Evolutionary conservation across 2,797 vertebrate species (phyloP).

Genomic region (Gambelia wislizenii): DNA sequence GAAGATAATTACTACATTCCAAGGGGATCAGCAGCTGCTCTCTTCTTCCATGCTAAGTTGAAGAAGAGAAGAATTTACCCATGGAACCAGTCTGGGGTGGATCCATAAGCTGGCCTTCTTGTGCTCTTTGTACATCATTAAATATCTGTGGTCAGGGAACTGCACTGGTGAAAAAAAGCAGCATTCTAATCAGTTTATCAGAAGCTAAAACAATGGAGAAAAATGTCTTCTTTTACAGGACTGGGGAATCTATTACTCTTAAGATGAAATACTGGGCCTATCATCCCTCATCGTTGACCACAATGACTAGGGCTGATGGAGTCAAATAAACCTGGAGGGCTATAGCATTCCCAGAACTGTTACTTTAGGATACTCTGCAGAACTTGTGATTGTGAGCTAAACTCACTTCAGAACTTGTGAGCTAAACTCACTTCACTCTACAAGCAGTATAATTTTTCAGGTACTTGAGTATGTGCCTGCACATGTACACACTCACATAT

Average conservation of each 20-base stretch:
- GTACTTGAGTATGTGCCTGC: neutral
- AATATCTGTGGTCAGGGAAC: neutral
- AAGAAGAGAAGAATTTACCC: slow-evolving; percentile 13
- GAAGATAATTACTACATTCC: slow-evolving; percentile 19
- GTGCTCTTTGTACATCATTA: neutral
- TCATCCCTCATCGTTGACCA: neutral
- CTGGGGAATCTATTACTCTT: neutral
- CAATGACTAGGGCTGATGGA: neutral
- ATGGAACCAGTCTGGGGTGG: neutral
- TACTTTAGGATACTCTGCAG: neutral
- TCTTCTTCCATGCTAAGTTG: neutral
- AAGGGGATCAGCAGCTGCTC: neutral
- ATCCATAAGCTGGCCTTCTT: neutral
- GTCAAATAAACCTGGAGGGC: neutral
- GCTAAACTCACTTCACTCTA: neutral
- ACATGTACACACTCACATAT: neutral
- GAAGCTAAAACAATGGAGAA: neutral
- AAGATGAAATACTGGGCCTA: neutral
- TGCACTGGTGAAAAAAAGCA: neutral
- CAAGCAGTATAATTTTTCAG: neutral
- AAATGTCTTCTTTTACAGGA: too few relatives aligned
- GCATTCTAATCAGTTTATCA: neutral
- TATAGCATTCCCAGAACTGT: too few relatives aligned
- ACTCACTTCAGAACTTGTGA: neutral
- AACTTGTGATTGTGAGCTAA: neutral